Conservation (phyloP, 2,888 invertebrate species). For the Linyphia triangularis region DNA sequence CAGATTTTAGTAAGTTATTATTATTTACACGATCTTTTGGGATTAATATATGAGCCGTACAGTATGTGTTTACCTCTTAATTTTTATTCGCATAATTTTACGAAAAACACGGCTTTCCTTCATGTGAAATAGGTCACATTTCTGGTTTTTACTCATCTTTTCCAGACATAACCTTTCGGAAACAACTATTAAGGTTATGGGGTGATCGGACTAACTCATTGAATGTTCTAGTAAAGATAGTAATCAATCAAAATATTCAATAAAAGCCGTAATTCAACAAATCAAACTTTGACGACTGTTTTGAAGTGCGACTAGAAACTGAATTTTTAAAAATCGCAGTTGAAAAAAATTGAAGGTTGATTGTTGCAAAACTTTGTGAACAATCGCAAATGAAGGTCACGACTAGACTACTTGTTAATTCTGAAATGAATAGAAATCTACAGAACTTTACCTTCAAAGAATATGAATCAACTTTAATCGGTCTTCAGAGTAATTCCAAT, state of each 20-base stretch:
- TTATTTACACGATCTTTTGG: no score
- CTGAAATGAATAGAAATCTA: neutral
- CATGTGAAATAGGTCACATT: neutral
- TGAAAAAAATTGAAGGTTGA: neutral
- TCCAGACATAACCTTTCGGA: neutral
- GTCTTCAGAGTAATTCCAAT: no score
- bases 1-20: no score
- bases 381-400: neutral
- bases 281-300: no score
- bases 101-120: neutral
- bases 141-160: neutral
- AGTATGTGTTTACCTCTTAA: no score
- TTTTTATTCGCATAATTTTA: neutral
- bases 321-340: neutral
- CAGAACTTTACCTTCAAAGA: no score
- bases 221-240: neutral
- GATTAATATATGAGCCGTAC: no score
- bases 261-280: neutral
- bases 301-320: neutral
- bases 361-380: neutral
- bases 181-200: neutral
- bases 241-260: neutral
- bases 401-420: no score
- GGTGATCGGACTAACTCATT: neutral
- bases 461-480: no score